Base-by-base conservation (phyloP, 2,113 vertebrate species). In the Heterotilapia buettikoferi region DNA sequence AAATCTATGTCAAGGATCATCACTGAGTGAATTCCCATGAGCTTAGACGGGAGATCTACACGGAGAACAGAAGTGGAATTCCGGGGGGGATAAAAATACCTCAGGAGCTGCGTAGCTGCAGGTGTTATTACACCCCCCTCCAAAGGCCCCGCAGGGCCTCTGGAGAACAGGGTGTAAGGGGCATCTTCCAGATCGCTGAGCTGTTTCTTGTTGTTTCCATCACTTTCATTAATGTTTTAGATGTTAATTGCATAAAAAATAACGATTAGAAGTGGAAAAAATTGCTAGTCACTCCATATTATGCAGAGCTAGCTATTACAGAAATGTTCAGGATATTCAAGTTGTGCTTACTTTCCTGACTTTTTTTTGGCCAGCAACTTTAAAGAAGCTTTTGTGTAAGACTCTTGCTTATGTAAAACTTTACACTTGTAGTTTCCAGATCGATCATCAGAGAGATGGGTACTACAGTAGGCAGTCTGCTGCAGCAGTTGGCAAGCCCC, bases 61-160 rank as follows among this genome's bases (percentile, higher is more conserved):
- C 43, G 57, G 54, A 80, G 83, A 91, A 93, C 88, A 91, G 89
- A 94, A 90, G 90, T 92, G 88, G 91, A 93, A 95, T 95, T 95
- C 94, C 87, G 76, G 78, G 40, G 82, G 90, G 90, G 95, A 95
- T 94, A 95, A 96, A 96, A 96, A 96, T 96, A 96, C 89, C 90
- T 89, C 87, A 79, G 80, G 85, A 84, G 85, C 66, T 90, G 90
- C 31, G 84, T 88, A 85, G 90, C 92, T 93, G 93, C 94, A 95
- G 95, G 95, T 96, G 92, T 95, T 94, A 95, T 95, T 95, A 95
- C 94, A 95, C 86, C 92, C 93, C 56, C 56, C 83, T 61, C 14
- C 63, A 82, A 92, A 86, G 93, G 84, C 88, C 89, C 89, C 81
- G 86, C 87, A 82, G 84, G n/a, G 73, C 29, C 63, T 80, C 80